phyloP scores from a whole-genome alignment of 2,113 vertebrate species.

The Aptenodytes forsteri region DNA sequence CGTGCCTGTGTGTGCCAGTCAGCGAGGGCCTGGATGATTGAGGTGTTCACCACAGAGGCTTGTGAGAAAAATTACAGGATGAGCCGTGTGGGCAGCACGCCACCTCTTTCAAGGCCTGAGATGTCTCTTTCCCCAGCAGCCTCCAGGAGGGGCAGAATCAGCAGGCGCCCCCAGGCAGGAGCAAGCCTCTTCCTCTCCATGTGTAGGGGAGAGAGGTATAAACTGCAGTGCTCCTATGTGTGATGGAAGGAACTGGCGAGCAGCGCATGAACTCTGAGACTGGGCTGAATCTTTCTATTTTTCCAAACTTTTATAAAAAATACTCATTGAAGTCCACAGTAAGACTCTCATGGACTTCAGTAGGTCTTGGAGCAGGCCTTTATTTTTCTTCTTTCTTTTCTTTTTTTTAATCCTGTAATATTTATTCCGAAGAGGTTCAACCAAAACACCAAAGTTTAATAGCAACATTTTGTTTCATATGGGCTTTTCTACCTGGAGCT shows the following conservation, averaged over 20 bases:
- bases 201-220: not conserved
- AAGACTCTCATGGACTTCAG: not conserved
- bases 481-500: not conserved
- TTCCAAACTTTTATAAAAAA: not conserved
- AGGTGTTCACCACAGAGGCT: not conserved
- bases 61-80: not conserved
- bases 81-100: rapidly evolving
- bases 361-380: not conserved
- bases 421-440: not conserved
- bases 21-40: not conserved
- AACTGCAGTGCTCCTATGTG: not conserved
- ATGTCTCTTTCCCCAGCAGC: not conserved
- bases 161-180: not conserved
- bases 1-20: rapidly evolving
- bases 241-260: not conserved
- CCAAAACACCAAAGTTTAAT: not conserved
- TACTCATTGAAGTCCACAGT: not conserved
- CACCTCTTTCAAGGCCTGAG: not conserved
- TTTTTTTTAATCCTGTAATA: not conserved
- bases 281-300: not conserved
- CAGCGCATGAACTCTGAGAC: rapidly evolving
- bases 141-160: not conserved
- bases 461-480: not conserved
- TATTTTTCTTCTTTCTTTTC: not conserved
- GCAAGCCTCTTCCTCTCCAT: rapidly evolving